Evolutionary conservation across 2,888 invertebrate genomes (phyloP).

Genomic region (Melangyna quadrimaculata): DNA sequence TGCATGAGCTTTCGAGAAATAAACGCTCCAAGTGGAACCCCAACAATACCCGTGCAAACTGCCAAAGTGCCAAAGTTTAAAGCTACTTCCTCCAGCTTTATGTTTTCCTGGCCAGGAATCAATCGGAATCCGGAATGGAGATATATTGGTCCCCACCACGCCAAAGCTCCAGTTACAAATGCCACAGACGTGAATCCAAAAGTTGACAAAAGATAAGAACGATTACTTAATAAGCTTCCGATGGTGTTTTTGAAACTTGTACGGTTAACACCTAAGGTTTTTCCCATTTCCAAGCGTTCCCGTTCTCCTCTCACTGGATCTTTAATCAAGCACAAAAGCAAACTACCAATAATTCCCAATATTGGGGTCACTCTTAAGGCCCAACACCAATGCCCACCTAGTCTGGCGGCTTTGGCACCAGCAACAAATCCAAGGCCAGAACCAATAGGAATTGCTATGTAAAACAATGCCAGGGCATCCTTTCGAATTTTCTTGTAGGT

Average conservation of each 20-base stretch:
- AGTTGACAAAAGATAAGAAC: slow-evolving; percentile 43
- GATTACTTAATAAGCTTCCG: not conserved
- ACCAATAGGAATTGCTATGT: slow-evolving; percentile 44
- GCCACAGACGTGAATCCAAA: slow-evolving; percentile 48
- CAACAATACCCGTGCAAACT: slow-evolving; percentile 35
- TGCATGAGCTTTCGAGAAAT: slow-evolving; percentile 6
- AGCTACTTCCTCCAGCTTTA: not conserved
- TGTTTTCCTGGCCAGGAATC: slow-evolving; percentile 17
- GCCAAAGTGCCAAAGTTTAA: not conserved
- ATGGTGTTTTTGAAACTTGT: slow-evolving; percentile 17
- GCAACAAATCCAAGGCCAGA: slow-evolving; percentile 37
- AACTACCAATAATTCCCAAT: not conserved
- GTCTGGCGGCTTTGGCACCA: not conserved
- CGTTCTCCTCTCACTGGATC: slow-evolving; percentile 53
- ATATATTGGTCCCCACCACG: slow-evolving; percentile 57
- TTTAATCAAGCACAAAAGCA: slow-evolving; percentile 27
- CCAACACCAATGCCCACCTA: slow-evolving; percentile 46
- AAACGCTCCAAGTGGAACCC: slow-evolving; percentile 45
- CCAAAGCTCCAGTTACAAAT: slow-evolving; percentile 41
- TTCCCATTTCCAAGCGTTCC: slow-evolving; percentile 28
- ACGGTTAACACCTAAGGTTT: not conserved
- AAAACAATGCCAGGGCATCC: slow-evolving; percentile 31
- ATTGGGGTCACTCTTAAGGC: slow-evolving; percentile 39
- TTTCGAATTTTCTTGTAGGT: slow-evolving; percentile 21
- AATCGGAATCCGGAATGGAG: slow-evolving; percentile 36